A percentile compares a stretch with the other conserved stretches of the same genome.
phyloP scores from a whole-genome alignment of 2,888 invertebrate species.

The Cryptocephalus primarius region DNA sequence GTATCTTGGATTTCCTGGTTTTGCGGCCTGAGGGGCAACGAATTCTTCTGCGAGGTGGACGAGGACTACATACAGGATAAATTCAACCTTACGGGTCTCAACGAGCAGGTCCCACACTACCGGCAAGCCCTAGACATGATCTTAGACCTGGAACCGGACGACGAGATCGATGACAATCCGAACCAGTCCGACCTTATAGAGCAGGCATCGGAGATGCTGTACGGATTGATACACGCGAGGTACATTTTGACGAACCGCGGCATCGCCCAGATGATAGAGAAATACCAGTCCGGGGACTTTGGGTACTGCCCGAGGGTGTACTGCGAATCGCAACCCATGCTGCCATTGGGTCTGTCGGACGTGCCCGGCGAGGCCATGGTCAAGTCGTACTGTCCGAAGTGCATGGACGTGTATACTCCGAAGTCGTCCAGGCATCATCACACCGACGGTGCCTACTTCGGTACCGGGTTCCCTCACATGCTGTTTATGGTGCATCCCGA shows the following conservation, averaged over 20 bases:
- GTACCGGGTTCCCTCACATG: constrained; percentile 99
- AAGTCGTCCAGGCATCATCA: constrained; percentile 97
- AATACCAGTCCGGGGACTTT: constrained; percentile 98
- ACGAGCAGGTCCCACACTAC: constrained; percentile 99
- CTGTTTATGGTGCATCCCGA: constrained; percentile 99
- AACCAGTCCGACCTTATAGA: constrained; percentile 98
- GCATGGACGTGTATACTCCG: constrained; percentile 98
- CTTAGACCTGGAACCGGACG: constrained; percentile 97
- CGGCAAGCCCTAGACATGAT: constrained; percentile 97
- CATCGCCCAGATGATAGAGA: constrained; percentile 98
- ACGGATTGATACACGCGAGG: constrained; percentile 97
- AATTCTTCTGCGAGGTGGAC: constrained; percentile 99
- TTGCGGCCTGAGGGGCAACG: constrained; percentile 97
- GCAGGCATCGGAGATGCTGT: constrained; percentile 98
- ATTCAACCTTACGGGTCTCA: constrained; percentile 97
- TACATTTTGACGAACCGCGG: constrained; percentile 99
- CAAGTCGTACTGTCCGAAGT: constrained; percentile 98
- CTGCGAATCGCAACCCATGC: constrained; percentile 96
- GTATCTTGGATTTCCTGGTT: constrained; percentile 99
- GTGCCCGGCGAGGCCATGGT: constrained; percentile 99
- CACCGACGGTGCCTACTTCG: constrained; percentile 98
- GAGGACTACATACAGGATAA: constrained; percentile 99
- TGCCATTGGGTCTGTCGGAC: constrained; percentile 95
- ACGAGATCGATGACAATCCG: constrained; percentile 97
- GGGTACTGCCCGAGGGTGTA: constrained; percentile 97